phyloP scores from a whole-genome alignment of 1,140 invertebrate species.

The Achroia grisella region DNA sequence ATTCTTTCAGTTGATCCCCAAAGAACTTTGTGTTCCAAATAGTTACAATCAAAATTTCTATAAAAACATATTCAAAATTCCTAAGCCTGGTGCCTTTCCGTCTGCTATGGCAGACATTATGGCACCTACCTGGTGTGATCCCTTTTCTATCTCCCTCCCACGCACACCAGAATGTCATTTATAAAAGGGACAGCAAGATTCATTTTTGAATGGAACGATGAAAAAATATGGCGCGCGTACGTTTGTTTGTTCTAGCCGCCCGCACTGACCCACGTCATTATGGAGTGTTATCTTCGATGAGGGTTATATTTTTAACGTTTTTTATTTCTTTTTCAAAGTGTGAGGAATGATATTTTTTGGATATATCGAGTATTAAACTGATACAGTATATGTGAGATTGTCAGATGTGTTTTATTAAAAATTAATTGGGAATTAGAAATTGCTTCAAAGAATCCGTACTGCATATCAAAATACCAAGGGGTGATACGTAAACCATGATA shows the following conservation, averaged over 20 bases:
- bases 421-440: too few species aligned
- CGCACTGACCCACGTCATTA: slow-evolving; percentile 63
- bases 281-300: slow-evolving; percentile 64
- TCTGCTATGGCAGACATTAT: slow-evolving; percentile 51
- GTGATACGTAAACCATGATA: too few species aligned
- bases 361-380: slow-evolving; percentile 48
- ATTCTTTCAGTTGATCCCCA: too few species aligned
- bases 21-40: too few species aligned
- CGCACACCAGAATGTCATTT: neutral
- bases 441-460: too few species aligned
- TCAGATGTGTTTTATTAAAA: slow-evolving; percentile 6
- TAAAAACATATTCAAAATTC: slow-evolving; percentile 1
- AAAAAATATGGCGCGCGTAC: slow-evolving; percentile 59
- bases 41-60: too few species aligned
- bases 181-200: slow-evolving; percentile 20
- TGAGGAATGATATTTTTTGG: slow-evolving; percentile 66
- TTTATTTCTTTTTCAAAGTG: slow-evolving; percentile 48
- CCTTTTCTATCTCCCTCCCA: slow-evolving; percentile 30
- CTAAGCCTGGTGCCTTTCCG: slow-evolving; percentile 48
- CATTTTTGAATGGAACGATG: slow-evolving; percentile 54
- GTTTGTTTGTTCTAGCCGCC: slow-evolving; percentile 69
- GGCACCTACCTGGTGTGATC: slow-evolving; percentile 58
- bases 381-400: slow-evolving; percentile 22
- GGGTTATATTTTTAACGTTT: slow-evolving; percentile 61
- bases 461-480: too few species aligned